Percentiles rank a stretch among this genome's conserved stretches.
Evolutionary conservation across 2,113 vertebrate species (phyloP).

Genomic region (Serinus canaria): DNA sequence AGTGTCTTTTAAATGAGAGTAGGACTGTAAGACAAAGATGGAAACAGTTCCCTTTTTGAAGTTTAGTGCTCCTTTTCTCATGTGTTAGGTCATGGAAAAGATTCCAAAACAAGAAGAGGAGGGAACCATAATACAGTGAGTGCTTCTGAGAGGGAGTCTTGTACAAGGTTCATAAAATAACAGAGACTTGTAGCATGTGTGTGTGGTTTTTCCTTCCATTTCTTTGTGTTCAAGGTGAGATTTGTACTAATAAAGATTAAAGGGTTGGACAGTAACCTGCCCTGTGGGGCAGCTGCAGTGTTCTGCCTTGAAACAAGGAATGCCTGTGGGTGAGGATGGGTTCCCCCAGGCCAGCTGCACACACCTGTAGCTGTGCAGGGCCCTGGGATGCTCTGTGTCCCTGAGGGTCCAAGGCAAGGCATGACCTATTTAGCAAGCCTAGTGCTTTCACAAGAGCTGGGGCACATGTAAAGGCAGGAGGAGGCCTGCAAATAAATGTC

Average conservation of each 20-base stretch:
- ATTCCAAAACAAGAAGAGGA: not conserved
- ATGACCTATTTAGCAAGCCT: not conserved
- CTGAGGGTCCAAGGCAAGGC: not conserved
- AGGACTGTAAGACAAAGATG: not conserved
- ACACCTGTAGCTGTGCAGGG: not conserved
- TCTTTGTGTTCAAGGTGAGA: not conserved
- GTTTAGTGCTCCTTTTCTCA: not conserved
- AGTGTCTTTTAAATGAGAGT: not conserved
- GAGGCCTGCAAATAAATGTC: not conserved
- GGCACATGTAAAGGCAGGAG: not conserved
- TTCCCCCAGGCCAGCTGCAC: not conserved
- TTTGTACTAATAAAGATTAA: not conserved
- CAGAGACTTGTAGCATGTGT: accelerated
- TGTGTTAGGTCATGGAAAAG: not conserved
- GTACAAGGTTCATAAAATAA: not conserved
- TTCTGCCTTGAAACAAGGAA: not conserved
- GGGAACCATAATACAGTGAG: not conserved
- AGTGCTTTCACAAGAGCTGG: not conserved
- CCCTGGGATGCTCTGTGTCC: not conserved
- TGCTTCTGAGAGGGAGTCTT: not conserved
- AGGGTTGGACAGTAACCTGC: not conserved
- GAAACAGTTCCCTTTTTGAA: not conserved
- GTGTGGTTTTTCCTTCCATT: not conserved
- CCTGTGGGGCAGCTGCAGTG: not conserved
- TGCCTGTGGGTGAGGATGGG: too few relatives aligned